A percentile compares a stretch with the other conserved stretches of the same genome.
These are phyloP conservation scores for Neostethus bicornis DNA, from an alignment of 2,797 vertebrate genomes.

Conservation along the genomic window DNA sequence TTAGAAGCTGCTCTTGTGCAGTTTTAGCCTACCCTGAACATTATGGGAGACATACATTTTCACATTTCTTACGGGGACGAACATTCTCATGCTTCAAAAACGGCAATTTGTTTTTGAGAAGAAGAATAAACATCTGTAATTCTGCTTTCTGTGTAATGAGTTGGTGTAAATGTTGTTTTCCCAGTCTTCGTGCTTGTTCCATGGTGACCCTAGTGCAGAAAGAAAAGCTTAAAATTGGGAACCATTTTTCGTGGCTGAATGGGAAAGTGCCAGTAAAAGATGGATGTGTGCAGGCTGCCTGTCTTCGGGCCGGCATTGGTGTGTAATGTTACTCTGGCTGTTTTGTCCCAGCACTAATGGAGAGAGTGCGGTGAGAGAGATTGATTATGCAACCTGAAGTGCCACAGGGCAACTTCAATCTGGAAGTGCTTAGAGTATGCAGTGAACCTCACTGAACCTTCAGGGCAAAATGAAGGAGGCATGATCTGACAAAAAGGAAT, in stretches of 20 bases:
- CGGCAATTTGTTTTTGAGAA: too few species aligned
- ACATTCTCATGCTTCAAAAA: too few species aligned
- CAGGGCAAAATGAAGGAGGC: conserved; percentile 75
- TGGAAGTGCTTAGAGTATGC: conserved; percentile 75
- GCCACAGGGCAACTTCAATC: conserved; percentile 79
- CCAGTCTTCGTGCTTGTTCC: not conserved
- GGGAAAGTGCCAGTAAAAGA: conserved; percentile 41
- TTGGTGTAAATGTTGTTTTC: too few species aligned
- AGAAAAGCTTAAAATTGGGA: conserved; percentile 16
- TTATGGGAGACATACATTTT: too few species aligned
- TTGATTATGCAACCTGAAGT: conserved; percentile 77
- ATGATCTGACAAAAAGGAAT: conserved; percentile 78
- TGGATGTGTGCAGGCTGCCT: conserved; percentile 38
- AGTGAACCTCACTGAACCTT: conserved; percentile 63
- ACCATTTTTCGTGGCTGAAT: conserved; percentile 12
- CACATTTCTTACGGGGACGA: too few species aligned
- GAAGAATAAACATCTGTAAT: too few species aligned
- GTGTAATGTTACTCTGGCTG: conserved; percentile 64
- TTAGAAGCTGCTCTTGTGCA: too few species aligned
- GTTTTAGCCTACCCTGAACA: too few species aligned
- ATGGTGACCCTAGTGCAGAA: conserved; percentile 2
- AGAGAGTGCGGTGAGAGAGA: conserved; percentile 65
- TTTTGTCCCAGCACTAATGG: conserved; percentile 64
- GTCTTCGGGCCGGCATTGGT: conserved; percentile 33
- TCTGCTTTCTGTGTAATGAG: too few species aligned